These are phyloP conservation scores for Mystacides longicornis DNA, from an alignment of 2,888 invertebrate genomes.

Conservation along the genomic window DNA sequence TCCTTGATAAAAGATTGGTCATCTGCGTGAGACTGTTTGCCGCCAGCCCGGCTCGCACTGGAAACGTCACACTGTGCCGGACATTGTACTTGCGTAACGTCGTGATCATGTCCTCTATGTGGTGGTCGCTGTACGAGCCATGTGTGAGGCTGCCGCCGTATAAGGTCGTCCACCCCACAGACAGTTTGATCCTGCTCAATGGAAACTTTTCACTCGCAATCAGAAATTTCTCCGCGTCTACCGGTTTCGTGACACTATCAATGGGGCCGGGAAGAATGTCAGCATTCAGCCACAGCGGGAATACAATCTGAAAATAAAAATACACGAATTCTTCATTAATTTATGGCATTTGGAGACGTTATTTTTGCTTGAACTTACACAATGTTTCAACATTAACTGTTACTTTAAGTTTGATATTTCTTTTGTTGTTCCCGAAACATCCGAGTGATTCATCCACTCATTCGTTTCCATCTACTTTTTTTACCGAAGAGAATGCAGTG, in stretches of 20 bases:
- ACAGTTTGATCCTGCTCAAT: conserved; percentile 60
- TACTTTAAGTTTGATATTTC: too few species aligned
- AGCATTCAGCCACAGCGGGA: conserved; percentile 82
- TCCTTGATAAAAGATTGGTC: conserved; percentile 50
- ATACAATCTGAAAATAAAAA: conserved; percentile 47
- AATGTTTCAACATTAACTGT: too few species aligned
- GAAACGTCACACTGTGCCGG: conserved; percentile 70
- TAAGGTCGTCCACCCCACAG: conserved; percentile 80
- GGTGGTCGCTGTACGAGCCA: conserved; percentile 53
- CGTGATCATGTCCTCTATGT: conserved; percentile 63
- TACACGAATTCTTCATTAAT: too few species aligned
- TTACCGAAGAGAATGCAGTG: too few species aligned
- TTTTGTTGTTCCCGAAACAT: too few species aligned
- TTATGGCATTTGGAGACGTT: too few species aligned
- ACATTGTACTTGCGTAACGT: conserved; percentile 48
- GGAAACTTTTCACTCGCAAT: conserved; percentile 50
- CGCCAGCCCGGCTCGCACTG: conserved; percentile 64
- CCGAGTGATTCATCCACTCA: too few species aligned
- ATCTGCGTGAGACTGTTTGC: conserved; percentile 58
- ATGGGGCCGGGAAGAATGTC: conserved; percentile 77
- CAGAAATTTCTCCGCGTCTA: conserved; percentile 60
- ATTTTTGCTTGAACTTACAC: too few species aligned
- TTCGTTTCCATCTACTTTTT: too few species aligned
- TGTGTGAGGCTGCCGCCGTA: conserved; percentile 46
- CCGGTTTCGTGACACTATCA: conserved; percentile 48